Evolutionary conservation across 2,113 vertebrate species (phyloP), one percentile per base, ranked within the genome.

Genomic region (Sceloporus tristichus): DNA sequence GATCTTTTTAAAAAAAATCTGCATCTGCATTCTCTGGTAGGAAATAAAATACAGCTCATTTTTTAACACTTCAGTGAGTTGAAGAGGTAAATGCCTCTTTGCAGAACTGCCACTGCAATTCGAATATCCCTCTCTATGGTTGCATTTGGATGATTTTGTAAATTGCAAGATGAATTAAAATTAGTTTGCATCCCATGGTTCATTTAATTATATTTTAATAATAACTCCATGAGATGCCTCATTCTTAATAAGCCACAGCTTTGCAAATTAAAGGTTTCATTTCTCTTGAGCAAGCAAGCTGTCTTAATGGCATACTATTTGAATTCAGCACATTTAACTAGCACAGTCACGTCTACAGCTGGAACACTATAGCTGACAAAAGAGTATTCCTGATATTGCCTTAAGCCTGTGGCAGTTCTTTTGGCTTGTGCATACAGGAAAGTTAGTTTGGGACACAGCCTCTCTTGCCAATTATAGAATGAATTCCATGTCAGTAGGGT

Each of bases 191-290:
- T 77, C 73, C 65, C 80, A 48, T 38, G 40, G 70, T 82, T 88
- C 73, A 54, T 77, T 83, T 83, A 88, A 88, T 56, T 88, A 83
- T 77, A 78, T 77, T 54, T 77, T 68, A 82, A 77, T 88, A 76
- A 76, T 18, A 87, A 82, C 68, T 65, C 74, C 42, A 18, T 83
- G 80, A 53, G 73, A 83, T 68, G 40, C 59, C 80, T 88, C 21
- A 25, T 38, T 66, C 13, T 34, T 82, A 76, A 76, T 77, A 75
- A 77, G 80, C 29, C 29, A 38, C 80, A 76, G n/a, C 56, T 82
- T 54, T 83, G 40, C 42, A 54, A 88, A 83, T 83, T 68, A 83
- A 68, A 56, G 73, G 59, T 83, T 88, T 83, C n/a, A 56, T 88
- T 88, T 83, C 59, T 88, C 29, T 83, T 68, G 56, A 88, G 71